phyloP scores from a whole-genome alignment of 2,888 invertebrate genomes.

The Drosophila hamatofila region DNA sequence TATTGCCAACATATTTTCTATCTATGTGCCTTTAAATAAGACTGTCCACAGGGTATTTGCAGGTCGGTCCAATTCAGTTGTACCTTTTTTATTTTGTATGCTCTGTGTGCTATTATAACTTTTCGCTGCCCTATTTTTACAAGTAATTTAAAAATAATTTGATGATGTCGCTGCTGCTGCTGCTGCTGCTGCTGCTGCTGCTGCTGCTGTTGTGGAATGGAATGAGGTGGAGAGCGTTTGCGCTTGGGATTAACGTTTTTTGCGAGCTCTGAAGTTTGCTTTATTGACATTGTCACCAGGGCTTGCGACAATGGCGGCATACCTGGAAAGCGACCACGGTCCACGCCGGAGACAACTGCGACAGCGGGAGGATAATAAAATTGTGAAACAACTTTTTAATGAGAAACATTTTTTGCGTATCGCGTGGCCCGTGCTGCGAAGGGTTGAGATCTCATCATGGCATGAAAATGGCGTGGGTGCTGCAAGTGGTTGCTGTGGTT shows the following conservation, averaged over 20 bases:
- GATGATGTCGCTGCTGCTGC: slow-evolving; percentile 36
- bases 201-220: not conserved
- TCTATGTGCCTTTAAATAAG: too few species aligned
- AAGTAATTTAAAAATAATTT: slow-evolving; percentile 78
- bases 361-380: slow-evolving; percentile 71
- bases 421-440: slow-evolving; percentile 34
- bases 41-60: not conserved
- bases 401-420: slow-evolving; percentile 78
- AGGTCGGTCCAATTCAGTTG: not conserved
- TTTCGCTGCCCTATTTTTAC: slow-evolving; percentile 63
- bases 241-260: slow-evolving; percentile 24
- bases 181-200: slow-evolving; percentile 11
- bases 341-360: slow-evolving; percentile 17
- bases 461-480: slow-evolving; percentile 3
- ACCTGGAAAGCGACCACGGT: slow-evolving; percentile 51
- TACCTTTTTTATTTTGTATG: slow-evolving; percentile 22
- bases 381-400: slow-evolving; percentile 78
- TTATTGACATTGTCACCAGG: slow-evolving; percentile 77
- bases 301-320: slow-evolving; percentile 62
- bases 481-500: slow-evolving; percentile 26
- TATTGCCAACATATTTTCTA: too few species aligned
- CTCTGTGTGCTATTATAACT: slow-evolving; percentile 57
- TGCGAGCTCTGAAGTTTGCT: slow-evolving; percentile 67
- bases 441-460: slow-evolving; percentile 4
- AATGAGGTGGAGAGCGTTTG: not conserved